Base-by-base conservation (phyloP, 2,797 vertebrate species). In the Neosilurus mollespiculum region DNA sequence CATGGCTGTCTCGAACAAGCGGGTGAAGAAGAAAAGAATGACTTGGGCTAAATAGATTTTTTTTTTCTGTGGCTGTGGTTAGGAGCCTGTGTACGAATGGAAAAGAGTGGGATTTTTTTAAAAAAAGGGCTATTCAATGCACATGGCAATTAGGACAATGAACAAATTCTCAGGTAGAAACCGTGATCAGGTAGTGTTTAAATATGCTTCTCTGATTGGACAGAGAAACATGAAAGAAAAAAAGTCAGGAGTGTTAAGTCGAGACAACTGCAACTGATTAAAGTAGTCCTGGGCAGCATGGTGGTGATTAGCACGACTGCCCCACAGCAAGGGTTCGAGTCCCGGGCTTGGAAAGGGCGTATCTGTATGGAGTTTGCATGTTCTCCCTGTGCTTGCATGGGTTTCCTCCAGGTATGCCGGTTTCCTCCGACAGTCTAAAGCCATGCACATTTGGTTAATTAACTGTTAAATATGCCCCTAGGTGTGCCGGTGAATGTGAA, bases 21-120 rank as follows among this genome's bases (percentile, higher is more conserved):
- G 53, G 71, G 37, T 51, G 66, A 73, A 56, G 58, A 58, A 80
- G 62, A 80, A 56, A 86, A 87, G 86, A 89, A 86, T 78, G 87
- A 91, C 89, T 90, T 87, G 85, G 81, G 88, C 90, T 88, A 89
- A 88, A 90, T 90, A 91, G 92, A 92, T 90, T 86, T 85, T 80
- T 83, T 83, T 81, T 61, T 30, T 34, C 24, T 9, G 30, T 2
- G 34, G 22, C 9, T 51, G n/a, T 18, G 76, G 80, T 59, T 64
- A 78, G 81, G 71, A 81, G 71, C 54, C 65, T 75, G 79, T 59
- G 81, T 78, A 80, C n/a, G 65, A 77, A 86, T 20, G 18, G 67
- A 51, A 81, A 49, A 66, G 73, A 70, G 72, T 34, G 16, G n/a
- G 73, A 84, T 30, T 30, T 30, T 30, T 81, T 51, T 37, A 43